Evolutionary conservation across 2,888 invertebrate species (phyloP).

Genomic region (Hyles lineata): DNA sequence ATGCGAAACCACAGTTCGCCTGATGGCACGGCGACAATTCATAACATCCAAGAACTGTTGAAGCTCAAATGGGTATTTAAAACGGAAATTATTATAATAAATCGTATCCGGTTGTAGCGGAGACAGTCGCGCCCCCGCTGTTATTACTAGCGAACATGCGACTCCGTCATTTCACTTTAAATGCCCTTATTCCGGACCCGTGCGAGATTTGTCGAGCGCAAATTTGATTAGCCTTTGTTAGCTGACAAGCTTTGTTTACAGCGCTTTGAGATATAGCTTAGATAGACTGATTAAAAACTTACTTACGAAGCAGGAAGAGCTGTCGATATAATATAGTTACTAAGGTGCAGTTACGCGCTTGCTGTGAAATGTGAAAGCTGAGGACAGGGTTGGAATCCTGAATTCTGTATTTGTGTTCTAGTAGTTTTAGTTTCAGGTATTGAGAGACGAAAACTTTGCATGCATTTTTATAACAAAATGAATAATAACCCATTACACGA

Average conservation of each 20-base stretch:
- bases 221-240: slow-evolving; percentile 10
- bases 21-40: not conserved
- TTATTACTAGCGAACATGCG: slow-evolving; percentile 70
- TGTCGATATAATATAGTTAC: not conserved
- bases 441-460: no score
- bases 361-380: no score
- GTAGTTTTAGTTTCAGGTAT: no score
- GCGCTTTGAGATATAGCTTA: not conserved
- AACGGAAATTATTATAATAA: slow-evolving; percentile 73
- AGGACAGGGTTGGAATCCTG: no score
- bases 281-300: not conserved
- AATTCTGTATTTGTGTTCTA: no score
- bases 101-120: slow-evolving; percentile 66
- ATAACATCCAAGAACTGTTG: slow-evolving; percentile 35
- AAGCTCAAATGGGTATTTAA: slow-evolving; percentile 59
- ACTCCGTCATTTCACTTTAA: slow-evolving; percentile 61
- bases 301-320: not conserved
- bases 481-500: no score
- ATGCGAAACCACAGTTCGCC: slow-evolving; percentile 17
- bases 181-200: slow-evolving; percentile 42
- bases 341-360: no score
- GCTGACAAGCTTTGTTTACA: slow-evolving; percentile 4
- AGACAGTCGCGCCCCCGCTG: slow-evolving; percentile 60
- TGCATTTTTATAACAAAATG: no score
- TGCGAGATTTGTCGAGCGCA: slow-evolving; percentile 32